A percentile compares a stretch with the other conserved stretches of the same genome.
These are phyloP conservation scores for Elephantulus edwardii DNA, from an alignment of 2,113 vertebrate species.

Conservation along the genomic window DNA sequence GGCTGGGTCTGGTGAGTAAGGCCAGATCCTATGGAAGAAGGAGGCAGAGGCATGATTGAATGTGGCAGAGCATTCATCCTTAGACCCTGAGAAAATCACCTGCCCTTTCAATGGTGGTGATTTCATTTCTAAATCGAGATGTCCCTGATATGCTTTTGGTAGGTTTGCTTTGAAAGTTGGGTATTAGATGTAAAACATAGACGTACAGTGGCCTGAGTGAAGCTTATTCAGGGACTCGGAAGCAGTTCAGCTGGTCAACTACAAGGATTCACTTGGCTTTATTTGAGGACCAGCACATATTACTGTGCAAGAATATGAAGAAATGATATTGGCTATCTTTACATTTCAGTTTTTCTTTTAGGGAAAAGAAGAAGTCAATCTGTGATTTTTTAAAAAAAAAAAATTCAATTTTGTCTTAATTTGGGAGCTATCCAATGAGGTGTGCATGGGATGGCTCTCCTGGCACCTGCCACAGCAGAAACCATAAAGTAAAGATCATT, in stretches of 20 bases:
- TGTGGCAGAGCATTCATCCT: too few species aligned
- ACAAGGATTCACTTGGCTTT: background rate
- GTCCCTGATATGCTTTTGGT: background rate
- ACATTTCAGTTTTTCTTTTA: too few species aligned
- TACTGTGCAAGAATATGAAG: background rate
- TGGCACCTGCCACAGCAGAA: background rate
- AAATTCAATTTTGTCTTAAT: background rate
- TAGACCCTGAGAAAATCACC: background rate
- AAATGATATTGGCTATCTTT: background rate
- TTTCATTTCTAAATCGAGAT: background rate
- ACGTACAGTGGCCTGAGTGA: too few species aligned
- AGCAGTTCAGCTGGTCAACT: accelerated
- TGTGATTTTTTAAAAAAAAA: background rate
- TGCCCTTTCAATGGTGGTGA: too few species aligned
- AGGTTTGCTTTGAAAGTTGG: background rate
- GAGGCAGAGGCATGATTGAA: too few species aligned
- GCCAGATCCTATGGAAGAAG: too few species aligned
- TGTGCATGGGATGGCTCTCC: background rate
- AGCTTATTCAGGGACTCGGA: background rate
- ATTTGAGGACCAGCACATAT: background rate
- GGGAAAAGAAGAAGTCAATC: background rate
- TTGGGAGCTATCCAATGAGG: background rate
- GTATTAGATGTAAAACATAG: background rate
- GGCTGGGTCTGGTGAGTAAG: too few species aligned
- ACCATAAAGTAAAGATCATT: slow-evolving; percentile 62